These are phyloP conservation scores for Drosophila jambulina DNA, from an alignment of 1,140 invertebrate genomes.

Conservation along the genomic window DNA sequence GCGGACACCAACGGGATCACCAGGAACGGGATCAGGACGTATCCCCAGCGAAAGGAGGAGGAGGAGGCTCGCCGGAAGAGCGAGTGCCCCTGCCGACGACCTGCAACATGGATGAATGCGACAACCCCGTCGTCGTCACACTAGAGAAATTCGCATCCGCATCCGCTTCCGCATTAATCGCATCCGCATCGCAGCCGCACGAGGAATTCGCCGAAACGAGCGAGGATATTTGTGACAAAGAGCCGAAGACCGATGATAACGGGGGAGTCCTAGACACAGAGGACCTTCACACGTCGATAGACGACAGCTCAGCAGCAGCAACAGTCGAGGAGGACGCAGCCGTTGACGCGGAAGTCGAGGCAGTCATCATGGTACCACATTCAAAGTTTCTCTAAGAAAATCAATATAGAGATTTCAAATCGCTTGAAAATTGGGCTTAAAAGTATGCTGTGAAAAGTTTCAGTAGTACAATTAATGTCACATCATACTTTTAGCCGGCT, in stretches of 20 bases:
- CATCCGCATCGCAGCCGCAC: constrained; percentile 44
- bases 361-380: constrained; percentile 77
- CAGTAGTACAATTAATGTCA: not conserved
- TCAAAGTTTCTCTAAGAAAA: constrained; percentile 3
- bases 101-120: constrained; percentile 85
- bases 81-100: constrained; percentile 67
- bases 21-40: constrained; percentile 44
- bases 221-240: constrained; percentile 33
- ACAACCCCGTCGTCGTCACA: constrained; percentile 83
- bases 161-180: constrained; percentile 6
- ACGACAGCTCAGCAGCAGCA: constrained; percentile 28
- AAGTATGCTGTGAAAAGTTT: not conserved
- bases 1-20: constrained; percentile 9
- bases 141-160: constrained; percentile 47
- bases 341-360: constrained; percentile 75
- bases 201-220: constrained; percentile 53
- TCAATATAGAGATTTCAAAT: not conserved
- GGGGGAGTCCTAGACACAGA: constrained; percentile 25
- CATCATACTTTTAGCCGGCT: not conserved
- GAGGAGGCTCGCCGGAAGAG: constrained; percentile 55
- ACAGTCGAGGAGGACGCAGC: constrained; percentile 62
- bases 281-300: constrained; percentile 12
- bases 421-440: not conserved
- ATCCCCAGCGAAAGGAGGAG: constrained; percentile 28
- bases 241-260: constrained; percentile 42